Base-by-base conservation (phyloP, 2,797 vertebrate species). In the Phoeniculus purpureus region DNA sequence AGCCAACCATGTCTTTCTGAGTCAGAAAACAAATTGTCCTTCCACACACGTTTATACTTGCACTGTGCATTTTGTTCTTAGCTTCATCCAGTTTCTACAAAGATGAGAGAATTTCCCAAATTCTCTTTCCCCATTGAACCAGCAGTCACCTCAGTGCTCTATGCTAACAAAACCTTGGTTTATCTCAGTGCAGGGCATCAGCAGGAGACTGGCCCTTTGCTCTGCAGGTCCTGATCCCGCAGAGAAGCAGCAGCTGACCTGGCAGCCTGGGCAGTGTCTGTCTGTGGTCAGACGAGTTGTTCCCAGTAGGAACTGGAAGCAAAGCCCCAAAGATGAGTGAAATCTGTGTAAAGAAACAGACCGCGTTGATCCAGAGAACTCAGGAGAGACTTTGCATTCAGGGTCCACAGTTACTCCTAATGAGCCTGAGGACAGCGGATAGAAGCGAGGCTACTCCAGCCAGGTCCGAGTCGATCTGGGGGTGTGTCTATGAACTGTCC, bases 381-480 rank as follows among this genome's bases (percentile, higher is more conserved):
- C 25, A 4, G 4, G 1, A 2, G 32, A 20, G 37, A 61, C 17
- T 21, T n/a, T 5, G 64, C 25, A 45, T 8, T 48, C 11, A 18
- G 43, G 58, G 9, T 6, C 70, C 81, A 45, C 0, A 0, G 37
- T 45, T 47, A 15, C 25, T 48, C 22, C n/a, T 32, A 47, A 26
- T 17, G 34, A 56, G 15, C 13, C 23, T 0, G 0, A 18, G 40
- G 45, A 13, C n/a, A 37, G 55, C 0, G 3, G 21, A 7, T 60
- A 55, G 32, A 47, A 15, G 32, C 2, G 45, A 48, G 31, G 31
- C 25, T 7, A 2, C 21, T 73, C 56, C 32, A 13, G 0, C 6
- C 1, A 0, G 8, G 5, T n/a, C 29, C 4, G 40, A 56, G 56
- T 27, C 32, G 51, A 31, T 1, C 67, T 15, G 26, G 13, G 15